Base-by-base conservation (phyloP, 64 coral and sea anemone genomes). In the Pocillopora verrucosa region DNA sequence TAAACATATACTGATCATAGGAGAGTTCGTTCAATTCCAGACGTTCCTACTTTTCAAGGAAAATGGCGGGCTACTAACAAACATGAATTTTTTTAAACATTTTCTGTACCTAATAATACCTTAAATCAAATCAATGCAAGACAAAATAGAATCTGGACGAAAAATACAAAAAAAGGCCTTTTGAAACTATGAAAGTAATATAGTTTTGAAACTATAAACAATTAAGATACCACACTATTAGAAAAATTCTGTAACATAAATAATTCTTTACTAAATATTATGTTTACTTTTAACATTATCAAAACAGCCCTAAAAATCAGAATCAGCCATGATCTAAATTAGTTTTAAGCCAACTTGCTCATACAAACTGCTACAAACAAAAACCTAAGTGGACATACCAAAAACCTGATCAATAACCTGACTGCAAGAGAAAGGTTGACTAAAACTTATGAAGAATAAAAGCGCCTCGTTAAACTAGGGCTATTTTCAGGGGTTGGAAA, bases 181-280 rank as follows among this genome's bases (percentile, higher is more conserved):
- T 79, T 25, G 45, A 59, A 25, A 62, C 58, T n/a, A 67, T 64
- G 20, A 17, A 51, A 67, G 16, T 41, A 83, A 83, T 58, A 17
- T 37, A 36, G 12, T 45, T 68, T 83, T 10, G 61, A 5, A 11
- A 45, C 51, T 85, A 20, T 72, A 72, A 63, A 85, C 65, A 85
- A 85, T 72, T 72, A 72, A 22, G 61, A 83, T 17, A 56, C 20
- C 37, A 83, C 36, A 41, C 61, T 82, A 63, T 82, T 65, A 37
- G 16, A 62, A 83, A 84, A 83, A 72, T 26, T 73, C 19, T 72
- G 63, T 72, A 85, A 85, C 82, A 67, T 83, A 72, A 85, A 70
- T 85, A 85, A 20, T 72, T 38, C 10, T 63, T 62, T 36, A n/a
- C 64, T 72, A 72, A 85, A 72, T 57, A 72, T 57, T 24, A n/a